These are phyloP conservation scores for Coptodon rendalli DNA, from an alignment of 2,113 vertebrate genomes.

Conservation along the genomic window DNA sequence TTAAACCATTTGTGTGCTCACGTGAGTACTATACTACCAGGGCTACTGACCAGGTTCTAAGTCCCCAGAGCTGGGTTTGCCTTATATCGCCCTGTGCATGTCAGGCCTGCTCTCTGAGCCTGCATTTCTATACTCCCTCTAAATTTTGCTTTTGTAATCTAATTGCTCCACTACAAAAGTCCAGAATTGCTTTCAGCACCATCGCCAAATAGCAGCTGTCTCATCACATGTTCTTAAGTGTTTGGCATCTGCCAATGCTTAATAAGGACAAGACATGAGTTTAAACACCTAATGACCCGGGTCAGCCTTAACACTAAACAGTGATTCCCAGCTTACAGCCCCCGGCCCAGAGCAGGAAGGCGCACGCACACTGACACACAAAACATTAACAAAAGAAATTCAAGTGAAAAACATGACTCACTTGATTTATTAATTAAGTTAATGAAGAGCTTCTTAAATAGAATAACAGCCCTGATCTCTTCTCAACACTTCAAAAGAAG, in stretches of 20 bases:
- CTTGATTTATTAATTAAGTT: constrained; percentile 29
- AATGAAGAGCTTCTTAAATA: constrained; percentile 16
- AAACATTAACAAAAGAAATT: neutral
- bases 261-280: constrained; percentile 19
- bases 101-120: neutral
- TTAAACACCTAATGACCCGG: constrained; percentile 17
- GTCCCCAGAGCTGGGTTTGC: neutral
- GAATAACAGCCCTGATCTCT: neutral
- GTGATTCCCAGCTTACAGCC: neutral
- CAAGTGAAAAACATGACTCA: constrained; percentile 7
- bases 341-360: neutral
- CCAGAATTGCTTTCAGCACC: neutral
- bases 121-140: neutral
- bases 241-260: constrained; percentile 7
- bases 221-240: constrained; percentile 20
- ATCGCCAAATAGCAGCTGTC: neutral
- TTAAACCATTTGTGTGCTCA: neutral
- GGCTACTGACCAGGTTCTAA: neutral
- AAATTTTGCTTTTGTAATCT: neutral
- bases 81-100: neutral
- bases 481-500: constrained; percentile 28
- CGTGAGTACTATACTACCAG: neutral
- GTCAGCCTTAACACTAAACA: constrained; percentile 12
- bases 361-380: neutral
- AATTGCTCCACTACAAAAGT: neutral